phyloP scores from a whole-genome alignment of 1,140 invertebrate genomes.

The Eubasilissa regina region DNA sequence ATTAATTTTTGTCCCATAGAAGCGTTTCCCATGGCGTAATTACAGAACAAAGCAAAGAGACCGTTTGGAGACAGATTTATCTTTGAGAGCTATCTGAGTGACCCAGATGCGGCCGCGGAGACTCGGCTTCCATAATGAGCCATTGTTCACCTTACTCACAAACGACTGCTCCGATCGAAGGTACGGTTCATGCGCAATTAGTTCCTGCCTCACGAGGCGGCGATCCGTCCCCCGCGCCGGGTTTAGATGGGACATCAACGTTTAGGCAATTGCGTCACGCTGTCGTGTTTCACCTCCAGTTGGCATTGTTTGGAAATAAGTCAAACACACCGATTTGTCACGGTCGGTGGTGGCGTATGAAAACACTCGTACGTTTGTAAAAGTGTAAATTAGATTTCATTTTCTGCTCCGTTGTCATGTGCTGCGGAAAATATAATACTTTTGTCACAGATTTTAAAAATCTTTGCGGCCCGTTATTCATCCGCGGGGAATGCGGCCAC shows the following conservation, averaged over 20 bases:
- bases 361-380: background rate
- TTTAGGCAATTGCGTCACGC: constrained; percentile 39
- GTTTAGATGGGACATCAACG: constrained; percentile 23
- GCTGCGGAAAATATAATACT: constrained; percentile 30
- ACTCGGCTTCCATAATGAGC: constrained; percentile 17
- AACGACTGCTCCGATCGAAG: constrained; percentile 8
- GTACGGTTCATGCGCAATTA: constrained; percentile 30
- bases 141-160: constrained; percentile 23
- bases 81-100: constrained; percentile 18
- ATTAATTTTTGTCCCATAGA: constrained; percentile 22
- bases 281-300: constrained; percentile 5
- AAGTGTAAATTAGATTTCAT: constrained; percentile 12
- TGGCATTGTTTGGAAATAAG: constrained; percentile 32
- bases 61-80: constrained; percentile 31
- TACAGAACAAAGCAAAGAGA: constrained; percentile 41
- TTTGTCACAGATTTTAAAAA: constrained; percentile 30
- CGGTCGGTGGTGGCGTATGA: constrained; percentile 4
- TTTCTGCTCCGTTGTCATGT: constrained; percentile 14
- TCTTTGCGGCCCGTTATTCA: background rate
- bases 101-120: constrained; percentile 32
- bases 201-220: constrained; percentile 15
- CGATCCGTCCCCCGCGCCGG: constrained; percentile 3
- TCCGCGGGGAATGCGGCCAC: background rate
- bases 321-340: constrained; percentile 30
- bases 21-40: constrained; percentile 35